phyloP scores from a whole-genome alignment of 2,888 invertebrate genomes.

The Hypsopygia costalis region DNA sequence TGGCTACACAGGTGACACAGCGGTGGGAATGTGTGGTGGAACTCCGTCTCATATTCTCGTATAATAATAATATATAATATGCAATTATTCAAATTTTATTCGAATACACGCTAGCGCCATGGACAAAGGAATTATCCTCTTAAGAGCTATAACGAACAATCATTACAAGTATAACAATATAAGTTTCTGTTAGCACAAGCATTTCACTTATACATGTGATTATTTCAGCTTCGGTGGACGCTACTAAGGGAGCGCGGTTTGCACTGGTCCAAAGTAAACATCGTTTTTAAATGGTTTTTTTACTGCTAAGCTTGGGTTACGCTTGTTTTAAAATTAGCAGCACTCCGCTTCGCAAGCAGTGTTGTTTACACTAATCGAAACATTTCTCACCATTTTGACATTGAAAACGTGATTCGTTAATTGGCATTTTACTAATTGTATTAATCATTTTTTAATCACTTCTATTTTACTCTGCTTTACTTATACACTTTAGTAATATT shows the following conservation, averaged over 20 bases:
- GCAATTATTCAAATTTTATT: no score
- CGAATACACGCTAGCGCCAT: no score
- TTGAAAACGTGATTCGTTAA: background rate
- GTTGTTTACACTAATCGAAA: slow-evolving; percentile 59
- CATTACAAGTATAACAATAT: no score
- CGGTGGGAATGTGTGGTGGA: no score
- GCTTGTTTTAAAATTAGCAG: slow-evolving; percentile 68
- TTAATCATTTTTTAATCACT: background rate
- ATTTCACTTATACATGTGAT: slow-evolving; percentile 19
- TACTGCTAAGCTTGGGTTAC: slow-evolving; percentile 61
- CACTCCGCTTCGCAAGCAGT: slow-evolving; percentile 41
- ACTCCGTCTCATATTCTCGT: no score
- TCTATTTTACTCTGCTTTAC: background rate
- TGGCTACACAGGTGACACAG: no score
- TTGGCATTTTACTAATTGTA: background rate
- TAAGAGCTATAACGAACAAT: background rate
- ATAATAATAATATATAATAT: no score
- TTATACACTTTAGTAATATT: no score
- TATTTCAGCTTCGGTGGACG: slow-evolving; percentile 78
- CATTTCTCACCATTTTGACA: slow-evolving; percentile 35
- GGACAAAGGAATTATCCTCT: no score
- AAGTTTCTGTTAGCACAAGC: background rate
- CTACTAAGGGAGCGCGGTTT: slow-evolving; percentile 66
- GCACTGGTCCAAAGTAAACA: slow-evolving; percentile 70
- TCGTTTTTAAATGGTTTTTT: no score